Conservation (phyloP, 2,888 invertebrate species). For the Timema podura region DNA sequence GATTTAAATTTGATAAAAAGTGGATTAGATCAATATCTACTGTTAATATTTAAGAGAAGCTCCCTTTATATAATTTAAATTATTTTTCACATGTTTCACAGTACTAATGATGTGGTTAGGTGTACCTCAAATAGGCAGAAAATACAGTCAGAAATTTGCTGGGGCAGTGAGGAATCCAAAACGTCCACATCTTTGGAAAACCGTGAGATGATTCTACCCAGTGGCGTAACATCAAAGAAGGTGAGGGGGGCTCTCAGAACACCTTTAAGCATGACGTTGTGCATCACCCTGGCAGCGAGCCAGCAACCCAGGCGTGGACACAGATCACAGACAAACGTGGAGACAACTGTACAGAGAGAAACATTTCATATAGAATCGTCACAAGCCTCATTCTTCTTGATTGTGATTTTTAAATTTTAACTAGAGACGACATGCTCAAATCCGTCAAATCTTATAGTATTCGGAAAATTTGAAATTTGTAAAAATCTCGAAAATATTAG, state of each 20-base stretch:
- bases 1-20: too few relatives aligned
- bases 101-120: conserved; percentile 20
- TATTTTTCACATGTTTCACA: neutral
- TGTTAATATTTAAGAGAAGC: too few relatives aligned
- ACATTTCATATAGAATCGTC: too few relatives aligned
- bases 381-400: too few relatives aligned
- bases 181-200: conserved; percentile 68
- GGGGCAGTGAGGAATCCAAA: conserved; percentile 64
- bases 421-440: too few relatives aligned
- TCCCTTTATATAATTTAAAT: too few relatives aligned
- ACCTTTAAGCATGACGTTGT: conserved; percentile 45
- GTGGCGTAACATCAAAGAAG: conserved; percentile 52
- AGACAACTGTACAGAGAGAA: conserved; percentile 67
- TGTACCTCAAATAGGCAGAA: conserved; percentile 73
- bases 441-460: too few relatives aligned
- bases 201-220: conserved; percentile 54
- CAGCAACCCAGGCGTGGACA: conserved; percentile 63
- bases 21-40: too few relatives aligned
- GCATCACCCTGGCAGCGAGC: conserved; percentile 58
- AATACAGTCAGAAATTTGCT: conserved; percentile 61
- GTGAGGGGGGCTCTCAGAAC: conserved; percentile 48
- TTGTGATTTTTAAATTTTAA: too few relatives aligned
- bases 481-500: too few relatives aligned
- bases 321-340: conserved; percentile 63
- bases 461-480: too few relatives aligned